Evolutionary conservation across 2,888 invertebrate genomes (phyloP).

Genomic region (Hipparchia semele): DNA sequence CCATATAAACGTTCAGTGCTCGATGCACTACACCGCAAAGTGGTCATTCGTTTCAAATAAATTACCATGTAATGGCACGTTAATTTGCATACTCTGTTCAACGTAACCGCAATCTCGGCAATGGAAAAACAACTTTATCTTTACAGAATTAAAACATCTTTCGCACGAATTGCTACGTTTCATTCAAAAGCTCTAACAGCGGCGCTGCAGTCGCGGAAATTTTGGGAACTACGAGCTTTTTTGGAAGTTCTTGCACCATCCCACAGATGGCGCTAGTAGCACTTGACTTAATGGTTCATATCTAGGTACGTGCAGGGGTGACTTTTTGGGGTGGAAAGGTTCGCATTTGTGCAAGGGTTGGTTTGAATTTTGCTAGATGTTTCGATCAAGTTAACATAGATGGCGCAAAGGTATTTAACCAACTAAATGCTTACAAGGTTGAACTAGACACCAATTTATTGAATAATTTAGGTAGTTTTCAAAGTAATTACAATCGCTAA

Average conservation of each 20-base stretch:
- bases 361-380: conserved; percentile 27
- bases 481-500: no score
- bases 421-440: no score
- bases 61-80: conserved; percentile 82
- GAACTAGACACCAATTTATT: neutral
- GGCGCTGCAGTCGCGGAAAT: conserved; percentile 61
- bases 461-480: no score
- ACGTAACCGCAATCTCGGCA: conserved; percentile 49
- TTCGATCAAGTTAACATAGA: conserved; percentile 32
- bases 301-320: conserved; percentile 46
- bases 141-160: conserved; percentile 47
- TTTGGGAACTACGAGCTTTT: conserved; percentile 66
- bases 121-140: conserved; percentile 57
- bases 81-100: conserved; percentile 80
- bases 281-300: conserved; percentile 49
- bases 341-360: conserved; percentile 48
- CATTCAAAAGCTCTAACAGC: conserved; percentile 73
- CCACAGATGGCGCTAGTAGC: conserved; percentile 68
- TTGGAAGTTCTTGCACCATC: conserved; percentile 65
- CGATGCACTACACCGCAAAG: conserved; percentile 81
- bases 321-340: conserved; percentile 55
- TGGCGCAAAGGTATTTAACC: conserved; percentile 29
- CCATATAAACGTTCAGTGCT: conserved; percentile 77
- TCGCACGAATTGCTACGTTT: conserved; percentile 49
- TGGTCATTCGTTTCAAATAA: conserved; percentile 84